Evolutionary conservation across 2,888 invertebrate genomes (phyloP).

Genomic region (Chalcosyrphus nemorum): DNA sequence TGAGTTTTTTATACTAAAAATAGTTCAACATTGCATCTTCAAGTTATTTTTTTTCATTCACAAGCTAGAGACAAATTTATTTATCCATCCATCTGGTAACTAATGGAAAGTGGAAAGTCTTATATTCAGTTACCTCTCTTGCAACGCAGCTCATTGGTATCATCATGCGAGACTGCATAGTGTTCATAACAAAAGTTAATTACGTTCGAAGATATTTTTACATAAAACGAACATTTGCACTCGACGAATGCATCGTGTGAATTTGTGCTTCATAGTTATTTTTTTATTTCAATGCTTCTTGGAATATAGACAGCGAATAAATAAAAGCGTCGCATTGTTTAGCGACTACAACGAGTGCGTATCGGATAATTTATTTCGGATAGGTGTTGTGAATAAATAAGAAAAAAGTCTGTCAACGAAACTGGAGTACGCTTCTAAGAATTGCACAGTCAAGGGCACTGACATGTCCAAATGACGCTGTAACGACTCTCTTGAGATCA

Average conservation of each 20-base stretch:
- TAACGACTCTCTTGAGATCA: slow-evolving; percentile 7
- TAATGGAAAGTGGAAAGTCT: too few species aligned
- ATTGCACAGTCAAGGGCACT: background rate
- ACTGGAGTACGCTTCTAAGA: background rate
- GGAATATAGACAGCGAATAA: background rate
- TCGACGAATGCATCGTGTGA: background rate
- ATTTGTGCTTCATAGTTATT: background rate
- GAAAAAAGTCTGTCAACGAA: background rate
- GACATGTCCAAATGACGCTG: background rate
- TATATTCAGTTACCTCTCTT: too few species aligned
- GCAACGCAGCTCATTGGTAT: too few species aligned
- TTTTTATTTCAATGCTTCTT: background rate
- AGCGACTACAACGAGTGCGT: background rate
- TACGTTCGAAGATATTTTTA: slow-evolving; percentile 7
- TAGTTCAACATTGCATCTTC: too few species aligned
- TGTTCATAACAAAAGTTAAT: slow-evolving; percentile 44
- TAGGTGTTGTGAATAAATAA: background rate
- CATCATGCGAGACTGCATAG: too few species aligned
- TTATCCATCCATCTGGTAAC: too few species aligned
- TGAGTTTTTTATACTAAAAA: too few species aligned
- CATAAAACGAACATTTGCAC: slow-evolving; percentile 24
- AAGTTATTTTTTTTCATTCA: too few species aligned
- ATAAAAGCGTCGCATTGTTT: background rate
- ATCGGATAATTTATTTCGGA: background rate
- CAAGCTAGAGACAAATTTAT: too few species aligned